phyloP scores from a whole-genome alignment of 2,797 vertebrate species.

The Pteropus rufus region DNA sequence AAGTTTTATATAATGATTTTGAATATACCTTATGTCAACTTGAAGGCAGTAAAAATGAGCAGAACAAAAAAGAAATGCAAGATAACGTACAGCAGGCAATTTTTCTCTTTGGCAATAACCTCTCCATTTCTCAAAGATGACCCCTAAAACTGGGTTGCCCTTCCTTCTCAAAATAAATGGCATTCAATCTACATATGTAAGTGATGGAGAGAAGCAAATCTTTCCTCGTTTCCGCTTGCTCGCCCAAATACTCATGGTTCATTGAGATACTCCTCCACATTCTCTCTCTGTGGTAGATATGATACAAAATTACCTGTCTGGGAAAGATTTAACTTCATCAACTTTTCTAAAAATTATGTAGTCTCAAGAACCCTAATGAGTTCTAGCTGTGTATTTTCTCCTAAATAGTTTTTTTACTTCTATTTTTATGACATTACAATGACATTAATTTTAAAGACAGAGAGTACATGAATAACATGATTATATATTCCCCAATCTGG shows the following conservation, averaged over 20 bases:
- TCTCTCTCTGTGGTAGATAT: neutral
- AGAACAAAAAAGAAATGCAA: neutral
- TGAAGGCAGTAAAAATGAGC: neutral
- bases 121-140: neutral
- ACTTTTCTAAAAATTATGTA: neutral
- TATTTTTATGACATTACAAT: neutral
- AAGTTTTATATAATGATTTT: neutral
- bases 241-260: neutral
- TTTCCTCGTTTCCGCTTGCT: neutral
- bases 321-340: neutral
- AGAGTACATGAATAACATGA: neutral
- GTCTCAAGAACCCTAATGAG: neutral
- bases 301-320: neutral
- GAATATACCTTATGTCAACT: neutral
- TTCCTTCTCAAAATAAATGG: neutral
- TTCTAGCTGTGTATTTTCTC: neutral
- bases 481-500: neutral
- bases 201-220: neutral
- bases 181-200: neutral
- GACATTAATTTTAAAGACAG: neutral
- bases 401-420: neutral
- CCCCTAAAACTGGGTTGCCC: neutral
- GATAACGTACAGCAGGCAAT: neutral
- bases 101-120: neutral
- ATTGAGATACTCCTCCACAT: neutral